phyloP scores from a whole-genome alignment of 2,797 vertebrate genomes.

The Furcifer pardalis region DNA sequence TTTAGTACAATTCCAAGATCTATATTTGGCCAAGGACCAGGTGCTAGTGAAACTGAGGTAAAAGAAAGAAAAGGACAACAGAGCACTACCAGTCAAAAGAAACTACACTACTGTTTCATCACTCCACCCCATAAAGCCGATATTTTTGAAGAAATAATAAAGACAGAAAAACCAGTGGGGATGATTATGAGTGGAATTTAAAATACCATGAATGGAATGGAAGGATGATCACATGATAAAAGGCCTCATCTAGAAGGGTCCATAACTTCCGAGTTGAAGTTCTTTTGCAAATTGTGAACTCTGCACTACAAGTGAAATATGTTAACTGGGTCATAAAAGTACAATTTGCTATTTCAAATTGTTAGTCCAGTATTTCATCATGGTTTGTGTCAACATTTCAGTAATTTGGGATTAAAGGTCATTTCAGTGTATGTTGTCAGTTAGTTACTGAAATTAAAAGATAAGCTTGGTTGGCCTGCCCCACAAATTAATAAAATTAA shows the following conservation, averaged over 20 bases:
- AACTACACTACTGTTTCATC: neutral
- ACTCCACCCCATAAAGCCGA: no score
- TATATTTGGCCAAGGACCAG: no score
- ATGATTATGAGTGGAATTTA: neutral
- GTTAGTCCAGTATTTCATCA: neutral
- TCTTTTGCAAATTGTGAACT: neutral
- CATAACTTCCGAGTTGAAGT: neutral
- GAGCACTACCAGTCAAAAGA: neutral
- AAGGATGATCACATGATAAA: neutral
- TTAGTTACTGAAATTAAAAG: neutral
- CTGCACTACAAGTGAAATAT: neutral
- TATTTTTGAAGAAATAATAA: no score
- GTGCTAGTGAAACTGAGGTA: no score
- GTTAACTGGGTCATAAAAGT: neutral
- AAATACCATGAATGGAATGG: no score
- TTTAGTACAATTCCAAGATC: no score
- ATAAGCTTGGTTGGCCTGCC: neutral
- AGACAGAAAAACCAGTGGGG: no score
- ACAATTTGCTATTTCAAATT: neutral
- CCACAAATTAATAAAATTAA: neutral
- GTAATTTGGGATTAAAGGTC: neutral
- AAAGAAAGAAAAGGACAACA: neutral
- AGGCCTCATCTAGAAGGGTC: neutral
- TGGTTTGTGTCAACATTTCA: constrained; percentile 1
- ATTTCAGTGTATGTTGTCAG: neutral